phyloP scores from a whole-genome alignment of 2,113 vertebrate genomes.

The Spheniscus mendiculus region DNA sequence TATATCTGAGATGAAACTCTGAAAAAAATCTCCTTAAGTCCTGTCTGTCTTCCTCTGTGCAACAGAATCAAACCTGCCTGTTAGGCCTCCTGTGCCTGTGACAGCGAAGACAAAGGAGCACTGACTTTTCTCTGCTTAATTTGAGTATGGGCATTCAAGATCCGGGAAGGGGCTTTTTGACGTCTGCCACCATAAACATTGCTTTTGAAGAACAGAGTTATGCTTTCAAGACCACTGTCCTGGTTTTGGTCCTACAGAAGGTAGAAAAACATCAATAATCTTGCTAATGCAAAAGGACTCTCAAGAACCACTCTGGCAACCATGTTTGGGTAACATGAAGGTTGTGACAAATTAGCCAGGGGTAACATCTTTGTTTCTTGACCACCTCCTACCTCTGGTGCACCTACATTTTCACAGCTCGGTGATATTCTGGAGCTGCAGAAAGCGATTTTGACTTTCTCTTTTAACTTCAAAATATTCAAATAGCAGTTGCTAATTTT shows the following conservation, averaged over 20 bases:
- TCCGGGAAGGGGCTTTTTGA: neutral
- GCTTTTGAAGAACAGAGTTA: neutral
- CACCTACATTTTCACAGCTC: neutral
- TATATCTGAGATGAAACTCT: neutral
- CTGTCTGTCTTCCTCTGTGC: neutral
- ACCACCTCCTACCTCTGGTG: neutral
- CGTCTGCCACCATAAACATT: neutral
- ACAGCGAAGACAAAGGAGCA: neutral
- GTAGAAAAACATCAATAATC: neutral
- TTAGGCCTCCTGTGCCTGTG: neutral
- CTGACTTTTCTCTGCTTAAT: neutral
- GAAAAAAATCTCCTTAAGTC: neutral
- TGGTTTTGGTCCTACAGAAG: neutral
- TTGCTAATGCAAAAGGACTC: neutral
- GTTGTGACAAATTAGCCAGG: neutral
- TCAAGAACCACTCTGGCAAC: neutral
- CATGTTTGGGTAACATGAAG: neutral
- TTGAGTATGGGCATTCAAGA: neutral
- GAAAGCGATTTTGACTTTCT: neutral
- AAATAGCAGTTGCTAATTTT: neutral
- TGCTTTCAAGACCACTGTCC: neutral
- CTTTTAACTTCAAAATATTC: slow-evolving; percentile 28
- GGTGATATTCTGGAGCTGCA: neutral
- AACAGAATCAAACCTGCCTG: neutral
- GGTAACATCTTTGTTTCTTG: neutral